Evolutionary conservation across 2,113 vertebrate species (phyloP).

Genomic region (Sylvia atricapilla): DNA sequence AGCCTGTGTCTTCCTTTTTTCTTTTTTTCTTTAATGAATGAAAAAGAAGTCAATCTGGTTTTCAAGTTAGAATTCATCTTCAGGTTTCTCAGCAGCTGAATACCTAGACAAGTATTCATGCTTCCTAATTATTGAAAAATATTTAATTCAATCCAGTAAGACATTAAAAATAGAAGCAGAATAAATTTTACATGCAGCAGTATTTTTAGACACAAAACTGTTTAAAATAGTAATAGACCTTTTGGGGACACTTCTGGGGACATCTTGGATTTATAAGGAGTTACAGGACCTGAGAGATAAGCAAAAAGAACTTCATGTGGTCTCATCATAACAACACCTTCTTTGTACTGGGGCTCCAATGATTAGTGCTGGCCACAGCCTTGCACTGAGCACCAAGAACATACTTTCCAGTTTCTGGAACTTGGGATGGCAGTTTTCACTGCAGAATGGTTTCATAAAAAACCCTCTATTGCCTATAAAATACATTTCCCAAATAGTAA

Average conservation of each 20-base stretch:
- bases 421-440: background rate
- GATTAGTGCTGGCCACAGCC: background rate
- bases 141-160: background rate
- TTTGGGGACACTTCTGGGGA: background rate
- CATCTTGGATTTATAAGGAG: background rate
- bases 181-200: background rate
- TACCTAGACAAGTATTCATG: background rate
- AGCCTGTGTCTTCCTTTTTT: background rate
- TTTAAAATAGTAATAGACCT: background rate
- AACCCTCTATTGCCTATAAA: background rate
- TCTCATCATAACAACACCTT: background rate
- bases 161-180: background rate
- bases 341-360: background rate
- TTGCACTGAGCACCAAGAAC: background rate
- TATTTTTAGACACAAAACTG: background rate
- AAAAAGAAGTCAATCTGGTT: background rate
- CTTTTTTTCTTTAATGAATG: background rate
- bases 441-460: background rate
- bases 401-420: background rate
- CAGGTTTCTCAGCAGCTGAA: background rate
- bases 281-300: background rate
- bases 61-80: background rate
- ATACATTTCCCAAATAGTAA: background rate
- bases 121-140: background rate
- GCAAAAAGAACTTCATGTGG: background rate